Conservation (phyloP, 1,140 invertebrate genomes). For the Apis florea region DNA sequence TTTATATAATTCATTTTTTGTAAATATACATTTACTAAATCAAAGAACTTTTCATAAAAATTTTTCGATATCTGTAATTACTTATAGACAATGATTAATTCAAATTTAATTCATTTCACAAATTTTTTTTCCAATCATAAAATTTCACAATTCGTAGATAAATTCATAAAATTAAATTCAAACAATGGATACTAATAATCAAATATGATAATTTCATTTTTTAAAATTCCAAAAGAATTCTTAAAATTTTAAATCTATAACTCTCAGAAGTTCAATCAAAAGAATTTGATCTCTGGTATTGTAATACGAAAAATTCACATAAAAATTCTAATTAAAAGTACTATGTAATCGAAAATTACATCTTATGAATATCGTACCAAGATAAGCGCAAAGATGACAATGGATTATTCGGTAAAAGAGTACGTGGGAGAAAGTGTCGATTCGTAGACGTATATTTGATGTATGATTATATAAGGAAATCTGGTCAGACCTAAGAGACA, state of each 20-base stretch:
- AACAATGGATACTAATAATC: neutral
- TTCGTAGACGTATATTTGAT: conserved; percentile 9
- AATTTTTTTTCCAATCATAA: neutral
- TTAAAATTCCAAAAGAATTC: too few species aligned
- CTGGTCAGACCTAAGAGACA: conserved; percentile 39
- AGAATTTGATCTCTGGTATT: neutral
- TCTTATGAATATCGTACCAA: neutral
- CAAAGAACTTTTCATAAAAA: too few species aligned
- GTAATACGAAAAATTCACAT: neutral
- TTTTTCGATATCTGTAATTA: too few species aligned
- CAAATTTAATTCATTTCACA: neutral
- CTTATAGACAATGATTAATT: too few species aligned
- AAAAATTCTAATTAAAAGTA: neutral
- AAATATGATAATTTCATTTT: too few species aligned
- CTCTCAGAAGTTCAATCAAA: too few species aligned
- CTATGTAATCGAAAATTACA: neutral
- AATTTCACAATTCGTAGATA: neutral
- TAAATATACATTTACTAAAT: too few species aligned
- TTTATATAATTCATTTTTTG: too few species aligned
- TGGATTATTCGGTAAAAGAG: neutral
- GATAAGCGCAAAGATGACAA: conserved; percentile 8
- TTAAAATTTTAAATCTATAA: too few species aligned
- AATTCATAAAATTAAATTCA: conserved; percentile 3
- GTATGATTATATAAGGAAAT: conserved; percentile 52
- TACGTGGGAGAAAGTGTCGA: conserved; percentile 28